Evolutionary conservation across 2,888 invertebrate species (phyloP), one percentile per base, ranked within the genome.

Genomic region (Stenchaetothrips biformis): DNA sequence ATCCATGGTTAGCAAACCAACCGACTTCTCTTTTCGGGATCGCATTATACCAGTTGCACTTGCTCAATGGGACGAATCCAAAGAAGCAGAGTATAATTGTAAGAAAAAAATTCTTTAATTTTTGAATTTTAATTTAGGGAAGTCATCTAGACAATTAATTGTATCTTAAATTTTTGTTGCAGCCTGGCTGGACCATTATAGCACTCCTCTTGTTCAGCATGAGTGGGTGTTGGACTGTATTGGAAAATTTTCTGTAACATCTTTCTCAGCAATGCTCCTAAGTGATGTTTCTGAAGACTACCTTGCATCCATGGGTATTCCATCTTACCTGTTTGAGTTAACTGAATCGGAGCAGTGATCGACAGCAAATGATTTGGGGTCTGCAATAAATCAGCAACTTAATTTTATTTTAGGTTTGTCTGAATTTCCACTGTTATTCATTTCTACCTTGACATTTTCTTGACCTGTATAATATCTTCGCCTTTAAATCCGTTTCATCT

Each of bases 231-330:
- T 80, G 21, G 80, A 21, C 2, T 74, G 74, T 8, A 37, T 37
- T 47, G 80, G 83, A 47, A 59, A 81, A 79, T 49, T 80, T 62
- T 49, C 47, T 9, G 81, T 74, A 11, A 74, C 67, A 25, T 74
- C 67, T 25, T 74, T 74, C 25, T 7, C 21, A 25, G 21, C 67
- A 4, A 25, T 25, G 67, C 25, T 74, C 9, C 21, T 74, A 25
- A 25, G 67, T 74, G 67, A 74, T 21, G 11, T 11, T 8, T 11
- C 25, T 11, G 67, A 74, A 11, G 67, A 74, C 25, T 7, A 25
- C 11, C 25, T 74, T 7, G 6, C 25, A 7, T 74, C 67, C 1
- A 74, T 74, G 67, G 67, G 67, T 25, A 74, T 74, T 11, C 67
- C 67, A 11, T 11, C 67, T 8, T 25, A 74, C 25, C 67, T 74